Base-by-base conservation (phyloP, 2,888 invertebrate species). In the Cerastis rubricosa region DNA sequence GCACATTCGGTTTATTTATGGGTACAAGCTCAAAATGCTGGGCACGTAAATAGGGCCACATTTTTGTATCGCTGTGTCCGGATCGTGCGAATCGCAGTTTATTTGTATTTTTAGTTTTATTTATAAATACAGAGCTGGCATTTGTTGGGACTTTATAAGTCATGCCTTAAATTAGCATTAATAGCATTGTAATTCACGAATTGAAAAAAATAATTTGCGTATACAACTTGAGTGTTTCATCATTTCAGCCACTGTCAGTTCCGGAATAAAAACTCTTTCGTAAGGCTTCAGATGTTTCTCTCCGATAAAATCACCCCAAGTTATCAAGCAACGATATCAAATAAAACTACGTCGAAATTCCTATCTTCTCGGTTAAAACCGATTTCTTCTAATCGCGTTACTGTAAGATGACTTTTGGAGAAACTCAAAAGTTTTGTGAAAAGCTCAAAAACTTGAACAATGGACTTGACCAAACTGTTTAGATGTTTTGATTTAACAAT, bases 401-500 rank as follows among this genome's bases (percentile, higher is more conserved):
- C 85, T 83, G 74, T 83, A 85, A 89, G 88, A 92, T 92, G 90
- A 91, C 89, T 92, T 91, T 89, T 84, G 82, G 87, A 90, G 88
- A 84, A 81, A 79, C 86, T 76, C 87, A 43, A 89, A 82, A 91
- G 88, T 90, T 91, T 87, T 64, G 71, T 84, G 82, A 86, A 88
- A 87, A 87, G 83, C 89, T 92, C 85, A 78, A 78, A 83, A 89
- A 87, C 84, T 92, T 85, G 78, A 90, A 94, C 93, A 94, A 94
- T 91, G 87, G 89, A 83, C 82, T 84, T 87, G 89, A 89, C 88
- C 87, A 90, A 89, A 88, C 89, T 88, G 89, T 90, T 88, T 87
- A 87, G 89, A 88, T 87, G 87, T 91, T 91, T 91, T 90, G 90
- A 92, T 91, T 90, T 89, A 85, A 90, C 87, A 90, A 90, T 89